Conservation (phyloP, 2,888 invertebrate genomes). For the Cetonia aurata region DNA sequence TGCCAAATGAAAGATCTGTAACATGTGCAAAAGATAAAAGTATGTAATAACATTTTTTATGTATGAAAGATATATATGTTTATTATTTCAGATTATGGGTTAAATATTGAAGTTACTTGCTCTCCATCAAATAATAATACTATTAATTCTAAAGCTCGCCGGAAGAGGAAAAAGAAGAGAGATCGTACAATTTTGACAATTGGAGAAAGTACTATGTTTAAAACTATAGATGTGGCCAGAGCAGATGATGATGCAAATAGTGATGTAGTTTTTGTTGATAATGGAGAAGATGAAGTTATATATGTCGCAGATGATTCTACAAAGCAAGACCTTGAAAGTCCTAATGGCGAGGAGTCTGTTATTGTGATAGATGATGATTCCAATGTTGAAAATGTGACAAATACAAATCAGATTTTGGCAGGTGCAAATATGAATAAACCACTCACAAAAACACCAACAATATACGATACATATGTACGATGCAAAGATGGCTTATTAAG, state of each 20-base stretch:
- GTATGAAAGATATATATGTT: too few species aligned
- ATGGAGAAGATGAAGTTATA: constrained; percentile 26
- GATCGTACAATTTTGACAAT: background rate
- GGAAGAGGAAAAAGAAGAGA: too few species aligned
- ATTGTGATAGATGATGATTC: constrained; percentile 43
- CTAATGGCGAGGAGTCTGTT: constrained; percentile 7
- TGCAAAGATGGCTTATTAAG: too few species aligned
- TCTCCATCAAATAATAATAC: background rate
- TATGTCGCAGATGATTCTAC: background rate
- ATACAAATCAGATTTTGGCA: too few species aligned
- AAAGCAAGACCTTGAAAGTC: background rate
- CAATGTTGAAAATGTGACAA: too few species aligned
- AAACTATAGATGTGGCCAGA: constrained; percentile 2
- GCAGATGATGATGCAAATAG: constrained; percentile 10
- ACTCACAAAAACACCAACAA: too few species aligned
- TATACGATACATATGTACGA: too few species aligned
- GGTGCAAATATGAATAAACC: too few species aligned
- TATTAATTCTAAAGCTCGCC: background rate
- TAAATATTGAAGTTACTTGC: constrained; percentile 11
- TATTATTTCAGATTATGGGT: background rate
- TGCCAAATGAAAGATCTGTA: too few species aligned
- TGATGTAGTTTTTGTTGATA: constrained; percentile 8
- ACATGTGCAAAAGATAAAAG: too few species aligned
- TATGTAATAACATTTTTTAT: too few species aligned
- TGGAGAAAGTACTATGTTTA: background rate